phyloP scores from a whole-genome alignment of 1,140 invertebrate genomes.

The Caenorhabditis brenneri region DNA sequence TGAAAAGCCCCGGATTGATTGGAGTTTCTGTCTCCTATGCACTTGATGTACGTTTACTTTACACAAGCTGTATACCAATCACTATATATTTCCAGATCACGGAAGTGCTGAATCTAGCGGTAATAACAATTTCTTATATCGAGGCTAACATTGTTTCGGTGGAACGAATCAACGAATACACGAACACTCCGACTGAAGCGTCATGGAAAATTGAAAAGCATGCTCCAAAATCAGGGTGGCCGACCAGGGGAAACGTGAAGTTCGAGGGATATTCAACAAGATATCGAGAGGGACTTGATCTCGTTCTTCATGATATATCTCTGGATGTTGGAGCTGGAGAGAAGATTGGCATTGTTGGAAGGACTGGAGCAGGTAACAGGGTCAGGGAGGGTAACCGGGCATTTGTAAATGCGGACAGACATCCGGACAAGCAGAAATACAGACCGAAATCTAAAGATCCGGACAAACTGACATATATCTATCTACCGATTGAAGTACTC shows the following conservation, averaged over 20 bases:
- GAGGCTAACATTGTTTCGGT: conserved; percentile 97
- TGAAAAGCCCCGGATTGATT: conserved; percentile 75
- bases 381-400: too few species aligned
- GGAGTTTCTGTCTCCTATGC: conserved; percentile 71
- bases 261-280: conserved; percentile 70
- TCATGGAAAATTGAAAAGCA: conserved; percentile 34
- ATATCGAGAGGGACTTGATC: conserved; percentile 59
- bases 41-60: conserved; percentile 56
- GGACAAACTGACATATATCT: too few species aligned
- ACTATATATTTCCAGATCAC: conserved; percentile 77
- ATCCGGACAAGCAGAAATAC: too few species aligned
- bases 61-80: too few species aligned
- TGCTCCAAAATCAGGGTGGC: conserved; percentile 67
- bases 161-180: conserved; percentile 94
- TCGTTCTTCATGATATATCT: conserved; percentile 58
- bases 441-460: too few species aligned
- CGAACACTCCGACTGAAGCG: conserved; percentile 67
- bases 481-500: too few species aligned
- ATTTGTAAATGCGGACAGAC: too few species aligned
- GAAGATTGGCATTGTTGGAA: conserved; percentile 75
- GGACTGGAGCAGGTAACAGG: conserved; percentile 75
- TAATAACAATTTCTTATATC: conserved; percentile 92
- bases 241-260: conserved; percentile 69
- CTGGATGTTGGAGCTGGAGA: conserved; percentile 54
- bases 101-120: conserved; percentile 92